Evolutionary conservation across 2,113 vertebrate genomes (phyloP).

Genomic region (Plotosus lineatus): DNA sequence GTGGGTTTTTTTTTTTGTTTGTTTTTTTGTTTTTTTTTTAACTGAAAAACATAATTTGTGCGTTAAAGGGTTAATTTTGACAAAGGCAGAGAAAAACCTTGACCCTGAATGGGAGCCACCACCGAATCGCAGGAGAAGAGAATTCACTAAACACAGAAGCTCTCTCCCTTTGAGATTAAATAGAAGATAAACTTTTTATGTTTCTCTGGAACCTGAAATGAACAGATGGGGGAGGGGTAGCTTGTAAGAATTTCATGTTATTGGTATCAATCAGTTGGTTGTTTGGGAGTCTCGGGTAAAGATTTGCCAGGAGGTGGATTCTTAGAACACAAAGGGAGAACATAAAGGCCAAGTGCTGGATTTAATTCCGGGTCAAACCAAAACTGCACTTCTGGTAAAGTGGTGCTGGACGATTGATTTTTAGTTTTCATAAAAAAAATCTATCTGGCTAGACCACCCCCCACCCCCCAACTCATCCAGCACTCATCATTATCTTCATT

Average conservation of each 20-base stretch:
- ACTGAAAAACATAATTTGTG: no score
- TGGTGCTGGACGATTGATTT: conserved; percentile 2
- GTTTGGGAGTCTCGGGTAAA: neutral
- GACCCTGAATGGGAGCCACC: neutral
- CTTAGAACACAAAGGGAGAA: neutral
- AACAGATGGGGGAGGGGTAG: no score
- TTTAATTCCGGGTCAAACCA: conserved; percentile 1
- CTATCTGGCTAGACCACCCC: no score
- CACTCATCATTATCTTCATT: neutral
- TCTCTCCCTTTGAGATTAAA: neutral
- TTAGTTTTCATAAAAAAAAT: neutral
- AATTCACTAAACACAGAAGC: neutral
- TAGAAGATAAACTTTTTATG: neutral
- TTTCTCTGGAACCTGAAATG: neutral
- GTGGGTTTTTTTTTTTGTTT: no score
- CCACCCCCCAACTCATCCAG: no score
- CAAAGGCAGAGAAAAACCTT: neutral
- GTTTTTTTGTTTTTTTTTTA: no score
- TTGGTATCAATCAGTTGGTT: neutral
- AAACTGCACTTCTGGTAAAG: neutral
- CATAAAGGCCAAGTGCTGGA: neutral
- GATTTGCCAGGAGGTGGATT: conserved; percentile 8
- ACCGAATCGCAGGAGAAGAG: neutral
- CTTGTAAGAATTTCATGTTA: neutral
- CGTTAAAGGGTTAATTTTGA: no score